Conservation (phyloP, 2,888 invertebrate genomes). For the Ophioninae sp. region DNA sequence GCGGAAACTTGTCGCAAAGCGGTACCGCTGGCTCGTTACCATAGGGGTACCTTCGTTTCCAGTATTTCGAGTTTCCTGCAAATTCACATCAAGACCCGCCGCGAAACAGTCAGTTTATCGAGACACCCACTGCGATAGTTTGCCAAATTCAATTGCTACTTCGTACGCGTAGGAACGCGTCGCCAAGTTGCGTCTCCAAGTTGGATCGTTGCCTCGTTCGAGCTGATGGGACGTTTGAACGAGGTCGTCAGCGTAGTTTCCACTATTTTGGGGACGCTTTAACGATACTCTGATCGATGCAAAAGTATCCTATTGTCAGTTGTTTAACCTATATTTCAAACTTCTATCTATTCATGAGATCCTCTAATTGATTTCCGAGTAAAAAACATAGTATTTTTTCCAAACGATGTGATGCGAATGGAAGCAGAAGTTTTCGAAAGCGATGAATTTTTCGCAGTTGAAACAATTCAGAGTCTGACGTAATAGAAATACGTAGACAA, state of each 20-base stretch:
- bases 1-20: slow-evolving; percentile 36
- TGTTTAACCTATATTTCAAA: not conserved
- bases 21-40: slow-evolving; percentile 30
- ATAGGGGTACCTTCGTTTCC: slow-evolving; percentile 13
- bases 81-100: slow-evolving; percentile 24
- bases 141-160: slow-evolving; percentile 39
- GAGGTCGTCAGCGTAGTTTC: not conserved
- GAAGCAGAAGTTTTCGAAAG: too few relatives aligned
- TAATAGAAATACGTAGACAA: too few relatives aligned
- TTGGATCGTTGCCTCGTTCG: slow-evolving; percentile 2
- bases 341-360: not conserved
- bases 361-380: not conserved
- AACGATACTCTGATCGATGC: not conserved
- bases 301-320: not conserved
- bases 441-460: too few relatives aligned
- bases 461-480: too few relatives aligned
- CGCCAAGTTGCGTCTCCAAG: not conserved
- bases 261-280: not conserved
- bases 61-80: slow-evolving; percentile 18
- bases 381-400: not conserved
- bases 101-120: slow-evolving; percentile 10
- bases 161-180: not conserved
- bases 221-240: not conserved
- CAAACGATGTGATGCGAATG: not conserved
- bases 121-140: slow-evolving; percentile 31